These are phyloP conservation scores for Pygathrix nemaeus DNA, from an alignment of 2,113 vertebrate genomes.

Conservation along the genomic window DNA sequence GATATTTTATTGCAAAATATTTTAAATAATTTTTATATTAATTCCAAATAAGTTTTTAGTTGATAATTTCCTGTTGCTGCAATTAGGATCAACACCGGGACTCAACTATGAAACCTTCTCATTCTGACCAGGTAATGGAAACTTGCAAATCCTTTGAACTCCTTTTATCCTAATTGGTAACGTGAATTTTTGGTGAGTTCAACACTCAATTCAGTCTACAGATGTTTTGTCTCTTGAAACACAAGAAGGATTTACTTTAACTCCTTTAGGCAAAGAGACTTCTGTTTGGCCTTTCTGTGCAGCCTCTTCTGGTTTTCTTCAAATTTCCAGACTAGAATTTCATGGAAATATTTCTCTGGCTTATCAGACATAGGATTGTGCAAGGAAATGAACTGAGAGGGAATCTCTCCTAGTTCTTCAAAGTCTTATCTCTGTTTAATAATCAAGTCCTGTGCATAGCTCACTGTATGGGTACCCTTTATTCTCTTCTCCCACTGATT, in stretches of 20 bases:
- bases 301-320: not conserved
- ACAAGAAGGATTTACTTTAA: not conserved
- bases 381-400: not conserved
- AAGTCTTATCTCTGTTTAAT: not conserved
- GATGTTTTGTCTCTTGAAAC: not conserved
- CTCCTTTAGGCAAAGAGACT: not conserved
- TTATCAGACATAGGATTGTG: not conserved
- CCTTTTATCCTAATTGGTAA: not conserved
- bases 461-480: not conserved
- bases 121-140: not conserved
- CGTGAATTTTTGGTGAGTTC: not conserved
- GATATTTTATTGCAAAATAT: not conserved
- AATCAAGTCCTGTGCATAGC: not conserved
- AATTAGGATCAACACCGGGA: not conserved
- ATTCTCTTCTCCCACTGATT: not conserved
- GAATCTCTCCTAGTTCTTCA: not conserved
- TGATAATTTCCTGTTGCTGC: not conserved
- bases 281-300: not conserved
- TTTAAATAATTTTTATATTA: not conserved
- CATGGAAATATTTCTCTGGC: not conserved
- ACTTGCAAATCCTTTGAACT: not conserved
- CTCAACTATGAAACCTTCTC: not conserved
- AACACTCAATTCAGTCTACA: not conserved
- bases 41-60: not conserved
- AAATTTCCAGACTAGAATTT: not conserved